Conservation (phyloP, 37 sponge, comb jelly and placozoan species). For the Theonella swinhoei region DNA sequence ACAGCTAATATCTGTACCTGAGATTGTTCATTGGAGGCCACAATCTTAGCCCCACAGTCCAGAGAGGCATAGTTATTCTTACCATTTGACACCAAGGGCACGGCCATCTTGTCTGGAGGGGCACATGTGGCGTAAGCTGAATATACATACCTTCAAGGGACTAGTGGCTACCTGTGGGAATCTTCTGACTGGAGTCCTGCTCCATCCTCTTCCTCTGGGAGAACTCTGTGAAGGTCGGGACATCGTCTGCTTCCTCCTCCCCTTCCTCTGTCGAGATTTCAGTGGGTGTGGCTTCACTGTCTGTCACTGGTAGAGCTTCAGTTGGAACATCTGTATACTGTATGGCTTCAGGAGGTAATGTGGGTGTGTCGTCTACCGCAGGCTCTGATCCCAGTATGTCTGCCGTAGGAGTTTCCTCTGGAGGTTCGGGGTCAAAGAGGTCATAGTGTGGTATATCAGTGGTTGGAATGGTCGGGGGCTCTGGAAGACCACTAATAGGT, state of each 20-base stretch:
- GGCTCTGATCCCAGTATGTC: too few relatives aligned
- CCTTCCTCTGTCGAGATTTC: not conserved
- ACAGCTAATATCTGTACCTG: conserved; percentile 21
- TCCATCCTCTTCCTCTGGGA: conserved; percentile 61
- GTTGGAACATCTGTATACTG: too few relatives aligned
- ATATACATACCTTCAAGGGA: not conserved
- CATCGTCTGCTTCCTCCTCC: conserved; percentile 57
- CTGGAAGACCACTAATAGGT: too few relatives aligned
- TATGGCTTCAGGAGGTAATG: too few relatives aligned
- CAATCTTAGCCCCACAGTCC: conserved; percentile 94
- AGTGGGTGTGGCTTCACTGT: not conserved
- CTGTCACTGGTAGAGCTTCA: too few relatives aligned
- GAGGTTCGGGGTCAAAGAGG: too few relatives aligned
- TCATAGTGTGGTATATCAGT: too few relatives aligned
- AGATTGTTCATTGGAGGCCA: conserved; percentile 69
- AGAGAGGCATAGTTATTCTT: conserved; percentile 87
- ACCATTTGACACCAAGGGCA: not conserved
- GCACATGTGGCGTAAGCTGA: not conserved
- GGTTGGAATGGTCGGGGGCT: too few relatives aligned
- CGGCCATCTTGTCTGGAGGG: too few relatives aligned
- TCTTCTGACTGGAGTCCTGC: conserved; percentile 6
- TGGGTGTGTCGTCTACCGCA: too few relatives aligned
- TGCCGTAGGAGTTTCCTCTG: too few relatives aligned
- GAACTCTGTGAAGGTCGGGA: conserved; percentile 85
- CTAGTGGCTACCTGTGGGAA: not conserved